Evolutionary conservation across 2,888 invertebrate species (phyloP), one percentile per base, ranked within the genome.

Genomic region (Caenorhabditis macrosperma): DNA sequence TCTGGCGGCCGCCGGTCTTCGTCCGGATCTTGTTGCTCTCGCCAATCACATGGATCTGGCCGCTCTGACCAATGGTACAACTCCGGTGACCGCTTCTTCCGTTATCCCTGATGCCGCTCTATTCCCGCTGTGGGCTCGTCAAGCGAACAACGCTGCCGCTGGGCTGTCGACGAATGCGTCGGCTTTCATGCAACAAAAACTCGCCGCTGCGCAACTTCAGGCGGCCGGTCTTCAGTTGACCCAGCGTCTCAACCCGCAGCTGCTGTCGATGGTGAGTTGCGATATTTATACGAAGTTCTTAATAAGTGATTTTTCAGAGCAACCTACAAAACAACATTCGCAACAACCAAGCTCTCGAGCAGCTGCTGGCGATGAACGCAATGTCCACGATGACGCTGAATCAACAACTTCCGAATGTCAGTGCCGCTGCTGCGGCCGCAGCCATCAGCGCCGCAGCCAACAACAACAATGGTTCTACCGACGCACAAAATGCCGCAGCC

Each of bases 1-100:
- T 3, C 50, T 74, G 6, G 78, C 59, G 9, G 48, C 66, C 3
- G 74, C 64, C 1, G 61, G 69, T 2, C 46, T 78, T 7, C 72
- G 78, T 30, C 78, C 78, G 0, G 78, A 78, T 24, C 35, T 78
- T 17, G 54, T 72, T 5, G 72, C 78, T 15, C 24, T 78, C 15
- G 77, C 71, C 2, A 54, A 46, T 28, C 71, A 79, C 22, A 46
- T 68, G 28, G 74, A 79, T 26, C 38, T 78, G 20, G 50, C 28
- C 20, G 46, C 60, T 1, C 46, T 77, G 24, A 26, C 68, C n/a
- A 68, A 68, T 22, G 68, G 76, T 28, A 5, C 67, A 17, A 17
- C 59, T 5, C 7, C n/a, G 24, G 67, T 52, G 22, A 38, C 10
- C 15, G 38, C 67, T 24, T 20, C 38, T 15, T 9, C 26, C 5